A percentile compares a stretch with the other conserved stretches of the same genome.
Conservation (phyloP, 2,113 vertebrate species). For the Paramisgurnus dabryanus region DNA sequence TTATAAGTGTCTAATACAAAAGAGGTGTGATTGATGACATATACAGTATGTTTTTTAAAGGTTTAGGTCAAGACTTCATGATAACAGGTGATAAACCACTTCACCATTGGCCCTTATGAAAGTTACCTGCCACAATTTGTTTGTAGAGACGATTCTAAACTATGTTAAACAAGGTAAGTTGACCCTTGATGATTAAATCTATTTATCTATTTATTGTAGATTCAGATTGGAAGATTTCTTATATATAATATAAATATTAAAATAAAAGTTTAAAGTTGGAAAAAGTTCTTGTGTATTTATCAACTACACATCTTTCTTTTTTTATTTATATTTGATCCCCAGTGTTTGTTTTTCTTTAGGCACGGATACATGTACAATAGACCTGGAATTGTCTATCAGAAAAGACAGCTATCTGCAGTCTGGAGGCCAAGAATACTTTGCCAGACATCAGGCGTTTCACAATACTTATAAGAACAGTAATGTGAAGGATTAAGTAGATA, state of each 20-base stretch:
- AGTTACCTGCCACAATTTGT: slow-evolving; percentile 56
- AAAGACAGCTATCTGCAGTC: not conserved
- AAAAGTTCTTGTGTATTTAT: no score
- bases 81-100: slow-evolving; percentile 42
- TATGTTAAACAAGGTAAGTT: no score
- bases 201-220: no score
- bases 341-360: not conserved
- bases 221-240: no score
- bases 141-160: no score
- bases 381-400: not conserved
- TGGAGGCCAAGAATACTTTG: not conserved
- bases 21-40: no score
- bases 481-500: not conserved
- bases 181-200: no score
- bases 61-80: not conserved
- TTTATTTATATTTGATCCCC: not conserved
- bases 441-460: not conserved
- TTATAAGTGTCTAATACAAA: no score
- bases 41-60: not conserved
- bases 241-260: no score
- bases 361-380: not conserved
- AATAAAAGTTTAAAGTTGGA: no score
- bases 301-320: no score
- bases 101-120: slow-evolving; percentile 60
- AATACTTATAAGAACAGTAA: not conserved